A percentile compares a stretch with the other conserved stretches of the same genome.
Conservation (phyloP, 2,888 invertebrate genomes). For the Zeuzera pyrina region DNA sequence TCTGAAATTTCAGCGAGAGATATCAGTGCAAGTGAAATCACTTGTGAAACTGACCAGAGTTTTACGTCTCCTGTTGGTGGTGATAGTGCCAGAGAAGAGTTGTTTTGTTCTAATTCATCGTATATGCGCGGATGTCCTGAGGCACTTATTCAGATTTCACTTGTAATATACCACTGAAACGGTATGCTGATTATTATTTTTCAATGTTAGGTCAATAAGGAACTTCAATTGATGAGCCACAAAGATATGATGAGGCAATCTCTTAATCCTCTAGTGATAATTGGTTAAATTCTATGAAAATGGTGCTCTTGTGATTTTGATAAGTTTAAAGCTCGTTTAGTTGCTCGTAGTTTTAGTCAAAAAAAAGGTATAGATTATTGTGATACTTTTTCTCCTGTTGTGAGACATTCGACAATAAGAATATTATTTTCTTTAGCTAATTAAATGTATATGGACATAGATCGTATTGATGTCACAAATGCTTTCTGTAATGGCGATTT, state of each 20-base stretch:
- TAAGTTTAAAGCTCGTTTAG: conserved; percentile 17
- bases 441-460: not conserved
- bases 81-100: too few species aligned
- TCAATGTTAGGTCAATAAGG: too few species aligned
- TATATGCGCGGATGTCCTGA: too few species aligned
- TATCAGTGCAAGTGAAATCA: too few species aligned
- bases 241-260: not conserved
- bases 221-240: too few species aligned
- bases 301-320: conserved; percentile 16
- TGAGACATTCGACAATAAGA: not conserved
- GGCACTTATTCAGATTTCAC: too few species aligned
- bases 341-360: conserved; percentile 1
- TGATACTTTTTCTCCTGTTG: not conserved
- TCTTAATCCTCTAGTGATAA: conserved; percentile 1
- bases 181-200: too few species aligned
- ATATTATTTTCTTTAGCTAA: not conserved
- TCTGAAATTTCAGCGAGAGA: too few species aligned
- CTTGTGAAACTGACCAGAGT: too few species aligned
- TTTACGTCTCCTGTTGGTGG: too few species aligned
- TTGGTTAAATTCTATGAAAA: conserved; percentile 19
- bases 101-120: too few species aligned
- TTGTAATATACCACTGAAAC: too few species aligned
- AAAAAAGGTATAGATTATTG: not conserved
- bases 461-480: not conserved
- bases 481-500: not conserved